phyloP scores from a whole-genome alignment of 35 echinoderm and acorn worm species.

The Apostichopus parvimensis region DNA sequence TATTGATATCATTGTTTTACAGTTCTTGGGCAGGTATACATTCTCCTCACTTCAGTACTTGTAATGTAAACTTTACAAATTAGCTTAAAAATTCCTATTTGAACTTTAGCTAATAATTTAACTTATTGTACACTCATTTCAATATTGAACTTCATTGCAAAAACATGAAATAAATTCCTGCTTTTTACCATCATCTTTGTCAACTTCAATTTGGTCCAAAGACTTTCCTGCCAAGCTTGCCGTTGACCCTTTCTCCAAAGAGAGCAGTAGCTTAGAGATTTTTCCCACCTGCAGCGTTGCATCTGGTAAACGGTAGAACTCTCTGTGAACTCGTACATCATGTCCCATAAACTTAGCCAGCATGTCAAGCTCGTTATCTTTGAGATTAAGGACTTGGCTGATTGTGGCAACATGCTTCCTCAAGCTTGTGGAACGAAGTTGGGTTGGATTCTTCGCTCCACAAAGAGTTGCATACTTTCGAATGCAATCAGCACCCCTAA shows the following conservation, averaged over 20 bases:
- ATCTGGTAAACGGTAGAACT: constrained; percentile 53
- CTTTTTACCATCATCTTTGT: neutral
- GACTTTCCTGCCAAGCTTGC: neutral
- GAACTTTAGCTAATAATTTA: too few species aligned
- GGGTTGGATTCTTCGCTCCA: constrained; percentile 53
- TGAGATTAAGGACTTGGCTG: constrained; percentile 56
- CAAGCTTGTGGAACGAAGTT: constrained; percentile 54
- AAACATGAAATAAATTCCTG: neutral
- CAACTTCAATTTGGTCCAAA: neutral
- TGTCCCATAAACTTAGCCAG: constrained; percentile 54
- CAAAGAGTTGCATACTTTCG: constrained; percentile 36
- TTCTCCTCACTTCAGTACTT: too few species aligned
- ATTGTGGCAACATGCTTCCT: constrained; percentile 67
- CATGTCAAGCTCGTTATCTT: constrained; percentile 39
- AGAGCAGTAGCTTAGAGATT: neutral
- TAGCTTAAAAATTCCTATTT: too few species aligned
- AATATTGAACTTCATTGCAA: too few species aligned
- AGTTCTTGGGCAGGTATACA: too few species aligned
- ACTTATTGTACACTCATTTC: too few species aligned
- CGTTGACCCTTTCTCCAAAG: neutral
- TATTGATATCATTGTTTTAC: too few species aligned
- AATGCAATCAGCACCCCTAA: constrained; percentile 61
- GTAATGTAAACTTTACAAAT: too few species aligned
- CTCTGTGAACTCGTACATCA: constrained; percentile 50
- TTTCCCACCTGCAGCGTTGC: neutral